Percentiles rank a stretch among this genome's conserved stretches.
phyloP scores from a whole-genome alignment of 2,888 invertebrate species.

The Sphaerophoria taeniata region DNA sequence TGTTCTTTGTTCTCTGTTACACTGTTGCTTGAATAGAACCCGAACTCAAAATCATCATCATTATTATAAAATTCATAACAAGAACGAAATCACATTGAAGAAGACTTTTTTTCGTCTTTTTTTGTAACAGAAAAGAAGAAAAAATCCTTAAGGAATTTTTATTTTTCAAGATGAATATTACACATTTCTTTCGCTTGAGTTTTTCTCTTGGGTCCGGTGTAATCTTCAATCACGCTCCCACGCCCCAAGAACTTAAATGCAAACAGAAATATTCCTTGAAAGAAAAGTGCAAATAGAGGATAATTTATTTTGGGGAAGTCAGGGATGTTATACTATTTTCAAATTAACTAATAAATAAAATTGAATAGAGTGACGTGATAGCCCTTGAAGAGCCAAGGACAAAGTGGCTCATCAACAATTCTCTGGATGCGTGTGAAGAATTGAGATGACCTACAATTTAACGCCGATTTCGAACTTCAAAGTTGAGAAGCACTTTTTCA shows the following conservation, averaged over 20 bases:
- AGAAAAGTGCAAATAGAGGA: slow-evolving; percentile 53
- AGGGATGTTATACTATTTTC: slow-evolving; percentile 18
- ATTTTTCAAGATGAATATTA: slow-evolving; percentile 55
- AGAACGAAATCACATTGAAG: slow-evolving; percentile 44
- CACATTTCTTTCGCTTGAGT: background rate
- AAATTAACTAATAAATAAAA: no score
- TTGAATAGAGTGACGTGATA: no score
- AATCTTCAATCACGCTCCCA: slow-evolving; percentile 71
- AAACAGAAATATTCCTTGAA: slow-evolving; percentile 22
- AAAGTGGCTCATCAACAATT: no score
- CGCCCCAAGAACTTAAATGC: slow-evolving; percentile 52
- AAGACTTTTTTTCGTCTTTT: background rate
- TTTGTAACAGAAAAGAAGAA: slow-evolving; percentile 31
- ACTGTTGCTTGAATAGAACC: slow-evolving; percentile 61
- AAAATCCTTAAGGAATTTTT: slow-evolving; percentile 70
- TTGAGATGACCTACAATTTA: no score
- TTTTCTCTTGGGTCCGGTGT: slow-evolving; percentile 11
- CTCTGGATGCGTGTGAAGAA: no score
- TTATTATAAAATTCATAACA: slow-evolving; percentile 72
- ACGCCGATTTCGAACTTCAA: no score
- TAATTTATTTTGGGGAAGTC: background rate
- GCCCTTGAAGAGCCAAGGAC: no score
- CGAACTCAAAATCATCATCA: slow-evolving; percentile 59
- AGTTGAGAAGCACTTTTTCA: no score
- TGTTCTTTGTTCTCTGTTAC: slow-evolving; percentile 67